Evolutionary conservation across 2,113 vertebrate species (phyloP).

Genomic region (Myrmecobius fasciatus): DNA sequence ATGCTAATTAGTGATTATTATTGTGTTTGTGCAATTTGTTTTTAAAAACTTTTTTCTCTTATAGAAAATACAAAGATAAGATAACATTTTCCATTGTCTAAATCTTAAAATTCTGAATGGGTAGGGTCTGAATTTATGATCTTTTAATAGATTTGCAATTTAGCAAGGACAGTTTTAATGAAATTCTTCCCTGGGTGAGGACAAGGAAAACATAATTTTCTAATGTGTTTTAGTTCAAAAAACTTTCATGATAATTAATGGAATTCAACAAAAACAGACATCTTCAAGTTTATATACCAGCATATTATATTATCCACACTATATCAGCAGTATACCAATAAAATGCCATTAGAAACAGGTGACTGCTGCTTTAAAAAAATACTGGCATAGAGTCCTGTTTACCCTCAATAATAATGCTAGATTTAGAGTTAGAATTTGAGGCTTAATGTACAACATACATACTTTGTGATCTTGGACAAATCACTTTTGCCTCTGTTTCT

Average conservation of each 20-base stretch:
- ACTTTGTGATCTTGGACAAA: neutral
- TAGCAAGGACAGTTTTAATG: neutral
- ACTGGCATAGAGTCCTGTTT: neutral
- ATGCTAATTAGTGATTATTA: neutral
- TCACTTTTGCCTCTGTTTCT: neutral
- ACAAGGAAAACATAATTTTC: slow-evolving; percentile 1
- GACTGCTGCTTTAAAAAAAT: neutral
- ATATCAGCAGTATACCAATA: neutral
- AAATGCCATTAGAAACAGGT: neutral
- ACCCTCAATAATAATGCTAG: neutral
- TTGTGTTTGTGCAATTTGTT: neutral
- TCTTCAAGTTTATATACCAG: slow-evolving; percentile 4
- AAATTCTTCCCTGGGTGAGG: neutral
- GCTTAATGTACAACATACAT: neutral
- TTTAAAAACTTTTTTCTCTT: neutral
- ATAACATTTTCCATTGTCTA: neutral
- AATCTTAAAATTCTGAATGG: neutral
- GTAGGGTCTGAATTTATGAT: neutral
- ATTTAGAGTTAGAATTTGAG: neutral
- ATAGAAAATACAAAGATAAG: neutral
- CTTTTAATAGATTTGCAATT: neutral
- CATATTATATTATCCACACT: neutral
- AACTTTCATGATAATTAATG: neutral
- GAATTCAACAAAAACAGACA: neutral
- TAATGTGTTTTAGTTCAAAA: slow-evolving; percentile 22